Evolutionary conservation across 2,113 vertebrate genomes (phyloP).

Genomic region (Psephotus haematonotus): DNA sequence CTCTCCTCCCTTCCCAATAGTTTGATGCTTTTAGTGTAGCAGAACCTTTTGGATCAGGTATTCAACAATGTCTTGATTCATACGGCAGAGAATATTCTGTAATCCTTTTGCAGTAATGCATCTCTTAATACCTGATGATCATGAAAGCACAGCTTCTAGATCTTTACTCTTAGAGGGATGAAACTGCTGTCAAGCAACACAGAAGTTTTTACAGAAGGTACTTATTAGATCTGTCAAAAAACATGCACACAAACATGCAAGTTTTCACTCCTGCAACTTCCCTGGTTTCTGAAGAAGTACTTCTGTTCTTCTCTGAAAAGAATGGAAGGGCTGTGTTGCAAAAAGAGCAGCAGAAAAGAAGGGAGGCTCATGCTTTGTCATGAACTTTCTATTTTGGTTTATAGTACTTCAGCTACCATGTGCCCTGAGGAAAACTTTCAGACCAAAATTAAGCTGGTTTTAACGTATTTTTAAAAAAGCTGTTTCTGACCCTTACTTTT

Average conservation of each 20-base stretch:
- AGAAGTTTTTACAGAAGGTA: background rate
- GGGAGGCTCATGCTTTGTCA: background rate
- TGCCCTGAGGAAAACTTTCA: background rate
- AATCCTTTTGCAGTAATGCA: background rate
- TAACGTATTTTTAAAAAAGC: background rate
- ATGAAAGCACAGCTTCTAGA: background rate
- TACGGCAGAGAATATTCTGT: background rate
- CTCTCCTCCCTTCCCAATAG: background rate
- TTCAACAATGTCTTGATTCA: background rate
- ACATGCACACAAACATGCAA: accelerated
- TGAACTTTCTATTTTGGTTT: background rate
- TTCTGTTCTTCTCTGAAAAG: background rate
- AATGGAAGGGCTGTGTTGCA: background rate
- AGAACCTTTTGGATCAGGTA: background rate
- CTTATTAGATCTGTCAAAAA: background rate
- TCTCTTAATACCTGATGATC: background rate
- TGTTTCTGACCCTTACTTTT: slow-evolving; percentile 83
- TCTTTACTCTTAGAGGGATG: background rate
- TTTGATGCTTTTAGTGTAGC: background rate
- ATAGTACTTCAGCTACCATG: background rate
- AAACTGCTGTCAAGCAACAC: background rate
- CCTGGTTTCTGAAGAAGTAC: background rate
- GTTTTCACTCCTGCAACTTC: background rate
- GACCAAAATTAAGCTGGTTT: background rate
- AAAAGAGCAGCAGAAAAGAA: background rate